Conservation (phyloP, 2,797 vertebrate genomes). For the Paguma larvata region DNA sequence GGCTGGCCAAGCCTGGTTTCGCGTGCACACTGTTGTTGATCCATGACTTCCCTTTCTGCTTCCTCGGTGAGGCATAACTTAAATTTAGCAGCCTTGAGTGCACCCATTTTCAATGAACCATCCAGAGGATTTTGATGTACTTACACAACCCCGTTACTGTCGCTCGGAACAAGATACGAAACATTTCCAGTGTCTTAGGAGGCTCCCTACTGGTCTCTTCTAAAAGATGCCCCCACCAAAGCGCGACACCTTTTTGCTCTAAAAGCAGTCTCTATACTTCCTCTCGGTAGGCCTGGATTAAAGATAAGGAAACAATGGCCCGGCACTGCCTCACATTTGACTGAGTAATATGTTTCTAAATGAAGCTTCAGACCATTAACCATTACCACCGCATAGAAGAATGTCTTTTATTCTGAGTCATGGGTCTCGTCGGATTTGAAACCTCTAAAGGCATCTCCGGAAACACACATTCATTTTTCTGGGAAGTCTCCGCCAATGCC, state of each 20-base stretch:
- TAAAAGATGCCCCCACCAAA: not conserved
- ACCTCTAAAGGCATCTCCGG: rapidly evolving
- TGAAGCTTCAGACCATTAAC: not conserved
- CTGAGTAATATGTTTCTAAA: not conserved
- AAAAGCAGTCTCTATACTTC: not conserved
- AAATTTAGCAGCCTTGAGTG: not conserved
- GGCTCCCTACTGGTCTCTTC: not conserved
- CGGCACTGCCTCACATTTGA: rapidly evolving
- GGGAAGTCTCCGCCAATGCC: rapidly evolving
- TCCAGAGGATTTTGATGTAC: not conserved
- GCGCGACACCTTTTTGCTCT: not conserved
- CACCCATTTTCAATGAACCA: not conserved
- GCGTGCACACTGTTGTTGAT: rapidly evolving
- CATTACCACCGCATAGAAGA: not conserved
- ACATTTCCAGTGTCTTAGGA: not conserved
- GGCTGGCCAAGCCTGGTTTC: rapidly evolving
- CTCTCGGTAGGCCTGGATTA: not conserved
- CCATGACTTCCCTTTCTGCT: not conserved
- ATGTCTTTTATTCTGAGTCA: not conserved
- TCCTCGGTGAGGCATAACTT: not conserved
- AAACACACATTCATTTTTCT: rapidly evolving
- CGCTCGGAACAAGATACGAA: rapidly evolving
- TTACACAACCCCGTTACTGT: rapidly evolving
- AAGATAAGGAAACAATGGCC: rapidly evolving
- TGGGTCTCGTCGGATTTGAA: rapidly evolving